phyloP scores from a whole-genome alignment of 1,140 invertebrate genomes.

The Sycophaga agraensis region DNA sequence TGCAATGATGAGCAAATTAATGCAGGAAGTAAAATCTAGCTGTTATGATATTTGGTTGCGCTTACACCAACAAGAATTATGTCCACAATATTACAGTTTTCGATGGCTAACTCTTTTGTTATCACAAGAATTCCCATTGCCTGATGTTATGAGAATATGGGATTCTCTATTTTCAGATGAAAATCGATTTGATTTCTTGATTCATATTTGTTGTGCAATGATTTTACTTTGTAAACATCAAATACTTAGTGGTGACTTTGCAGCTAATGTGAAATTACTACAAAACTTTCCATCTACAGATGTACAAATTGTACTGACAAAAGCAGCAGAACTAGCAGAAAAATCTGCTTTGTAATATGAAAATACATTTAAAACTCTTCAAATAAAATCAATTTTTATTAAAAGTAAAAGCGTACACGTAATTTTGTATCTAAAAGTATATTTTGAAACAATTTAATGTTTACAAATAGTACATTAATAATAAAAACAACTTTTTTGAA shows the following conservation, averaged over 20 bases:
- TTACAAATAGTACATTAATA: constrained; percentile 22
- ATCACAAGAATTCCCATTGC: constrained; percentile 96
- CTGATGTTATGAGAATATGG: constrained; percentile 95
- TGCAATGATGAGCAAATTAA: constrained; percentile 79
- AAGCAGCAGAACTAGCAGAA: constrained; percentile 60
- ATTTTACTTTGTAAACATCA: constrained; percentile 85
- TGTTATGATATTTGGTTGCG: constrained; percentile 77
- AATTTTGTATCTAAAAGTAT: constrained; percentile 21
- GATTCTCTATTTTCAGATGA: constrained; percentile 91
- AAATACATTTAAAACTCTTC: background rate
- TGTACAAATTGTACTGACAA: constrained; percentile 68
- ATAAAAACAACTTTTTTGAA: constrained; percentile 14
- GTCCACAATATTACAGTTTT: constrained; percentile 71
- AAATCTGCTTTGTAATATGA: constrained; percentile 30
- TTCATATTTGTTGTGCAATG: constrained; percentile 94
- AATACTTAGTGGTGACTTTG: constrained; percentile 84
- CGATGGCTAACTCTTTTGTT: constrained; percentile 95
- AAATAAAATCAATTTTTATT: constrained; percentile 2
- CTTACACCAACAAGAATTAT: constrained; percentile 78
- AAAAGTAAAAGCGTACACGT: background rate
- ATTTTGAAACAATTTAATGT: constrained; percentile 16
- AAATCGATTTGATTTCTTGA: constrained; percentile 85
- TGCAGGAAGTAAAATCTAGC: constrained; percentile 71
- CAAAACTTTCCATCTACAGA: constrained; percentile 77
- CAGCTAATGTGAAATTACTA: constrained; percentile 85